Conservation (phyloP, 1,140 invertebrate genomes). For the Sipha flava region DNA sequence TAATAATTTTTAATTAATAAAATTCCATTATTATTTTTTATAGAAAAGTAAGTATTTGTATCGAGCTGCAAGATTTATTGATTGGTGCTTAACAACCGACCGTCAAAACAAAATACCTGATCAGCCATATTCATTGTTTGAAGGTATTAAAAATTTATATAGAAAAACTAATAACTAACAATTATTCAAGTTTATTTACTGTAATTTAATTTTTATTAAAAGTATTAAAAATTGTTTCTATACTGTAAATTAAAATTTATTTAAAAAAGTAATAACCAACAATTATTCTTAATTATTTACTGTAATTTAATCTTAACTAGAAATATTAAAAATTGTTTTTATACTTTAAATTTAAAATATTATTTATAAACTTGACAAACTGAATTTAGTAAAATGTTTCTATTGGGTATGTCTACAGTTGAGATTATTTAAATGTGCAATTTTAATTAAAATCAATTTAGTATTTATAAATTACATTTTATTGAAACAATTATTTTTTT, state of each 20-base stretch:
- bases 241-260: neutral
- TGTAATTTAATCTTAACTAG: too few species aligned
- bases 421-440: too few species aligned
- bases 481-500: constrained; percentile 21
- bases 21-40: constrained; percentile 35
- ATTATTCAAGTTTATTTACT: neutral
- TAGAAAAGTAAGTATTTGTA: constrained; percentile 63
- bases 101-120: constrained; percentile 63
- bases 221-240: neutral
- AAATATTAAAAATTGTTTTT: too few species aligned
- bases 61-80: constrained; percentile 67
- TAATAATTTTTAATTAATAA: neutral
- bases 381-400: too few species aligned
- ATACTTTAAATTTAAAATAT: too few species aligned
- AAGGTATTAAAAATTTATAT: constrained; percentile 52
- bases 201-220: neutral
- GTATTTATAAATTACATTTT: too few species aligned
- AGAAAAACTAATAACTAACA: neutral
- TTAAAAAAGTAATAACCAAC: neutral
- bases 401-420: too few species aligned
- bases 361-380: too few species aligned
- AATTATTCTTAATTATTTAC: neutral
- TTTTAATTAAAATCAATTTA: too few species aligned
- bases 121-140: constrained; percentile 73
- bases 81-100: constrained; percentile 70